Conservation (phyloP, 2,888 invertebrate genomes). For the Brenthis hecate region DNA sequence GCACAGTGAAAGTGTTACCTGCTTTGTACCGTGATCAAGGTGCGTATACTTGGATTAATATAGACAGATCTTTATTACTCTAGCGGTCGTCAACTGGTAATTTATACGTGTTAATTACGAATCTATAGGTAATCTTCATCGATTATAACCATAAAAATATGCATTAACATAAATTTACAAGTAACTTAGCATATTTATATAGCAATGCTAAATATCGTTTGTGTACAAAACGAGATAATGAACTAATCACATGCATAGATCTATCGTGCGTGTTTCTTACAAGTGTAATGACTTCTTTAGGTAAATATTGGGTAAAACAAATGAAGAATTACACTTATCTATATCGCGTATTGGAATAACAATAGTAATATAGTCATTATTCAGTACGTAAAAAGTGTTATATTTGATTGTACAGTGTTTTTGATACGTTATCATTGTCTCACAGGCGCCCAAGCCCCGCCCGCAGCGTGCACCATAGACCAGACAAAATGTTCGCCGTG, state of each 20-base stretch:
- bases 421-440: constrained; percentile 71
- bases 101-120: constrained; percentile 32
- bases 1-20: constrained; percentile 38
- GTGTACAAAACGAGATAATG: constrained; percentile 6
- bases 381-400: constrained; percentile 11
- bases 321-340: constrained; percentile 34
- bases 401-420: constrained; percentile 27
- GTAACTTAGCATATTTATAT: constrained; percentile 14
- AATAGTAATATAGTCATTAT: constrained; percentile 18
- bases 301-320: constrained; percentile 33
- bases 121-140: constrained; percentile 20
- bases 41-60: constrained; percentile 37
- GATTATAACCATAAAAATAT: constrained; percentile 23
- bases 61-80: constrained; percentile 21
- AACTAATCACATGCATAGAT: constrained; percentile 20
- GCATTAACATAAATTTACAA: constrained; percentile 25
- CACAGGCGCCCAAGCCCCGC: constrained; percentile 78
- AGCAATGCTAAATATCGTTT: constrained; percentile 4
- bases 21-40: constrained; percentile 33
- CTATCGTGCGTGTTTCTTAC: constrained; percentile 12
- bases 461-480: constrained; percentile 76
- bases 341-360: background rate
- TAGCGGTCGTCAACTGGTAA: constrained; percentile 16
- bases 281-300: constrained; percentile 25
- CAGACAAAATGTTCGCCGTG: constrained; percentile 92